A percentile compares a stretch with the other conserved stretches of the same genome.
Conservation (phyloP, 1,140 invertebrate genomes). For the Magallana ariakensis region DNA sequence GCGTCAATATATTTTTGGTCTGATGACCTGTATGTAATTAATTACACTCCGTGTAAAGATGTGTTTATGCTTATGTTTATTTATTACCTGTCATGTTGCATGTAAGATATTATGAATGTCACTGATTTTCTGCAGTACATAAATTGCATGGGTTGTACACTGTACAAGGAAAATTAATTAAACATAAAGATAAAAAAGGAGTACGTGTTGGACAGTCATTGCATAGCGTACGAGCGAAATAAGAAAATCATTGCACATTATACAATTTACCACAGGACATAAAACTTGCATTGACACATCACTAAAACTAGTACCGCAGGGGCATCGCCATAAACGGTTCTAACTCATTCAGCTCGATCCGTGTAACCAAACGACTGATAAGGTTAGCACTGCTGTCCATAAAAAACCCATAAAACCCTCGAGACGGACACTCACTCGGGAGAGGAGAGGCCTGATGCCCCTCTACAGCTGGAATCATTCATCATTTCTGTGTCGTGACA, state of each 20-base stretch:
- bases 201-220: background rate
- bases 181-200: background rate
- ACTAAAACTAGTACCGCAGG: background rate
- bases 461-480: background rate
- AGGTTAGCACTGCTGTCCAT: background rate
- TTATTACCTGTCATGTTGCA: conserved; percentile 22
- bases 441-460: background rate
- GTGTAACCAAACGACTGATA: background rate
- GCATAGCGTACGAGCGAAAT: background rate
- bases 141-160: background rate
- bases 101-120: background rate
- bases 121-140: background rate
- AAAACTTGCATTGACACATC: background rate
- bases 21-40: background rate
- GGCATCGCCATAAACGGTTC: background rate
- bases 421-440: background rate
- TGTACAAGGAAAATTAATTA: conserved; percentile 31
- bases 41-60: conserved; percentile 17
- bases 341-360: background rate
- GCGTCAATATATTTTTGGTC: background rate
- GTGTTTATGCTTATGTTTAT: conserved; percentile 10
- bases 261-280: background rate
- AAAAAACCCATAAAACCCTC: background rate
- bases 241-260: background rate
- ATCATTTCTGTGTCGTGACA: background rate